Base-by-base conservation (phyloP, 2,113 vertebrate species). In the Engystomops pustulosus region DNA sequence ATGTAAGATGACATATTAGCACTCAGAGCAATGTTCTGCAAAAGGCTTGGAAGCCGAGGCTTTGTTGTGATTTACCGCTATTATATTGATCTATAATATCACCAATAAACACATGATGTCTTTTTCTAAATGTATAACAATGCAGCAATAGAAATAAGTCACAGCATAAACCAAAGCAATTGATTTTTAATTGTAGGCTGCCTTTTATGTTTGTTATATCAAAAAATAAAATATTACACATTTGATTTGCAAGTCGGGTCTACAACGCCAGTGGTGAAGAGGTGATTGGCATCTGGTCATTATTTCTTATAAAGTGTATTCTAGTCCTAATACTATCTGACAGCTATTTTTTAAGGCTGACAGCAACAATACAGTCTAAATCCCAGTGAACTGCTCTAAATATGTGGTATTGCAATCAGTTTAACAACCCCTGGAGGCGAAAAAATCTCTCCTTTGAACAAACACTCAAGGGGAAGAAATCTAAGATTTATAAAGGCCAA, bases 371-470 rank as follows among this genome's bases (percentile, higher is more conserved):
- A 95, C 96, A 94, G 94, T 92, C 92, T 96, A 96, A 96, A 95
- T 95, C 95, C 94, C 93, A 94, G 92, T 92, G 93, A 95, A 95
- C 94, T 95, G 94, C 94, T 96, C 94, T 97, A 97, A 97, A 96
- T 97, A 96, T 93, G 95, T 94, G 93, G 94, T 93, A 94, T 93
- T 94, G 95, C 95, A 95, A 98, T 96, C 95, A 96, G 95, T 98
- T 98, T 98, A 99, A 96, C 95, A 97, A 95, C 94, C 96, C 96
- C 95, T 91, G 93, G 95, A 97, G 96, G 96, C 95, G 95, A 87
- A 91, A 86, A 95, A 95, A 94, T 95, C 95, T 95, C 95, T 93
- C 90, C 96, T 98, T 97, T 98, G 95, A 98, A 97, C 92, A 81
- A 91, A 95, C 92, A 94, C 95, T 94, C 93, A 90, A 92, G 95